Percentiles rank a stretch among this genome's conserved stretches.
phyloP scores from a whole-genome alignment of 2,888 invertebrate species.

The Eupithecia pulchellata region DNA sequence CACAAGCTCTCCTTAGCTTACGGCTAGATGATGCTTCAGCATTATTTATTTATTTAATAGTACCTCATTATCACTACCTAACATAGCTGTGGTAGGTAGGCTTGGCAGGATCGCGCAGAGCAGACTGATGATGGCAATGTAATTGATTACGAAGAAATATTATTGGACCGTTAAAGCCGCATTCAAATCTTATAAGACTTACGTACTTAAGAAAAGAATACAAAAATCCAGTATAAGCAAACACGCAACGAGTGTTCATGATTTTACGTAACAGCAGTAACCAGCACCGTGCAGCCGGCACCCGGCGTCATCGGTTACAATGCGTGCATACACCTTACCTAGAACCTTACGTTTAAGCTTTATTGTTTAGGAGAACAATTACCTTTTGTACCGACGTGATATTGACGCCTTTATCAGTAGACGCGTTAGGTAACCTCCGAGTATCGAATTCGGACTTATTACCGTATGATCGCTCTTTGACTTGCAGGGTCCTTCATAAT shows the following conservation, averaged over 20 bases:
- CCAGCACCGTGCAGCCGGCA: constrained; percentile 51
- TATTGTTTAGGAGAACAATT: constrained; percentile 84
- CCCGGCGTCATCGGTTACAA: constrained; percentile 46
- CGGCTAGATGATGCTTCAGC: too few relatives aligned
- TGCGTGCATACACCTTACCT: constrained; percentile 71
- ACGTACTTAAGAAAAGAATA: constrained; percentile 1
- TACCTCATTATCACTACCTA: too few relatives aligned
- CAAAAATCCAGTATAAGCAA: constrained; percentile 1
- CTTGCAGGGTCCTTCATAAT: constrained; percentile 54
- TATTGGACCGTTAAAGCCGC: background rate
- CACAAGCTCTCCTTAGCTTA: too few relatives aligned
- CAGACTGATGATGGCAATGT: background rate
- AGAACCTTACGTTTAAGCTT: constrained; percentile 79
- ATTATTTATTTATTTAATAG: too few relatives aligned
- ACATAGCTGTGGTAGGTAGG: too few relatives aligned
- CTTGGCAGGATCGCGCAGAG: too few relatives aligned
- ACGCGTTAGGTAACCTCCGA: constrained; percentile 72
- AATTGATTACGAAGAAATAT: background rate
- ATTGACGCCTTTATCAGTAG: constrained; percentile 77
- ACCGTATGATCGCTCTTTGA: constrained; percentile 53
- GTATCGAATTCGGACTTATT: constrained; percentile 74
- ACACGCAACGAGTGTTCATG: constrained; percentile 5
- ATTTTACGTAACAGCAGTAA: constrained; percentile 44
- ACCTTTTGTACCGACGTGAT: constrained; percentile 80
- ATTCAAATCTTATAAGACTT: background rate